These are phyloP conservation scores for Epinotia demarniana DNA, from an alignment of 2,888 invertebrate genomes.

Conservation along the genomic window DNA sequence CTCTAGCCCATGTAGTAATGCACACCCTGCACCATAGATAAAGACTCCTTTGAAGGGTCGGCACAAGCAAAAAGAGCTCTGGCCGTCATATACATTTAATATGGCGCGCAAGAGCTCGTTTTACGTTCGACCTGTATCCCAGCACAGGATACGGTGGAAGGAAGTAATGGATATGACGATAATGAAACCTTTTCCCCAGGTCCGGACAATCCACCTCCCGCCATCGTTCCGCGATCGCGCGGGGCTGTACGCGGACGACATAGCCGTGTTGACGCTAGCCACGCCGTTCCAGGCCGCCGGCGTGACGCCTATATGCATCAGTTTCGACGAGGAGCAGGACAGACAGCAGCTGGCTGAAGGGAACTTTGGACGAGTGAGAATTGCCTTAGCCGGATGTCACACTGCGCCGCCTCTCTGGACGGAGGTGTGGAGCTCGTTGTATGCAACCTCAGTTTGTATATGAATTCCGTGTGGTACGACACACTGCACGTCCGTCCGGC, in stretches of 20 bases:
- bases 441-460: no score
- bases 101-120: no score
- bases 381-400: no score
- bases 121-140: no score
- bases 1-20: no score
- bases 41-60: no score
- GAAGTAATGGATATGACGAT: not conserved
- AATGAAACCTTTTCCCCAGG: not conserved
- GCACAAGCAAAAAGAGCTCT: no score
- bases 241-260: constrained; percentile 6
- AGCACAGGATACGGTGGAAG: not conserved
- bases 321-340: not conserved
- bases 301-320: constrained; percentile 7
- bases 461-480: no score
- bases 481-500: no score
- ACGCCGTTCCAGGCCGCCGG: not conserved
- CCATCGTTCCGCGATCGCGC: not conserved
- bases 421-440: not conserved
- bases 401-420: no score
- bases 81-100: no score
- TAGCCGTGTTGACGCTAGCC: not conserved
- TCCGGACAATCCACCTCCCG: not conserved
- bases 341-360: not conserved
- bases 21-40: no score
- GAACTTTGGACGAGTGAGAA: constrained; percentile 4